These are phyloP conservation scores for Pseudonaja textilis DNA, from an alignment of 2,113 vertebrate genomes.

Conservation along the genomic window DNA sequence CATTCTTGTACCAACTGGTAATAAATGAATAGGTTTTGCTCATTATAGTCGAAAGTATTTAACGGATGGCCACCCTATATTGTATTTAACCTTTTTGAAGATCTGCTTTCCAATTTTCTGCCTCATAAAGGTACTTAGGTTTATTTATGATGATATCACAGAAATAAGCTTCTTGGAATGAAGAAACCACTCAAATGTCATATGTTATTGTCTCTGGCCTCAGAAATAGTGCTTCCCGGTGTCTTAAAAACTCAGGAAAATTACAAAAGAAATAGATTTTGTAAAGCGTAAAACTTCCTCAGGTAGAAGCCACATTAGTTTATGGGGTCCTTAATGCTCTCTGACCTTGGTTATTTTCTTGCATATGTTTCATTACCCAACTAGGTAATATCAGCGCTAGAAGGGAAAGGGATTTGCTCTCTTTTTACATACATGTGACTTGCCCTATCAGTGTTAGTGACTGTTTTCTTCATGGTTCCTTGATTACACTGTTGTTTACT, in stretches of 20 bases:
- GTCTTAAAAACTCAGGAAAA: not conserved
- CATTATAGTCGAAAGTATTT: conserved; percentile 33
- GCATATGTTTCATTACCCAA: not conserved
- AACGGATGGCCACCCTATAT: conserved; percentile 26
- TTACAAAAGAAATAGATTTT: not conserved
- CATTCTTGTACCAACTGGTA: not conserved
- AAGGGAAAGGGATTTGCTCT: not conserved
- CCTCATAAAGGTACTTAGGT: conserved; percentile 27
- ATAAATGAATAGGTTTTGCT: conserved; percentile 17
- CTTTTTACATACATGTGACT: not conserved
- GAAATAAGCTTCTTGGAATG: conserved; percentile 26
- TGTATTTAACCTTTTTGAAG: conserved; percentile 41
- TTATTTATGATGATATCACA: conserved; percentile 31
- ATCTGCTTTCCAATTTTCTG: conserved; percentile 33
- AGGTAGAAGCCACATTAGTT: not conserved
- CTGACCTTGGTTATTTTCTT: not conserved
- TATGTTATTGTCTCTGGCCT: not conserved
- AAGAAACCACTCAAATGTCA: conserved; percentile 8
- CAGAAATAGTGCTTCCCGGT: not conserved
- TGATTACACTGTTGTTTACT: not conserved
- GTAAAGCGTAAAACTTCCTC: not conserved
- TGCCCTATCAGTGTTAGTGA: not conserved
- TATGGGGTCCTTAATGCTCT: not conserved
- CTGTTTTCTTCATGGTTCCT: not conserved
- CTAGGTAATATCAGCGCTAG: not conserved